Conservation (phyloP, 1,140 invertebrate species). For the Monomorium pharaonis region DNA sequence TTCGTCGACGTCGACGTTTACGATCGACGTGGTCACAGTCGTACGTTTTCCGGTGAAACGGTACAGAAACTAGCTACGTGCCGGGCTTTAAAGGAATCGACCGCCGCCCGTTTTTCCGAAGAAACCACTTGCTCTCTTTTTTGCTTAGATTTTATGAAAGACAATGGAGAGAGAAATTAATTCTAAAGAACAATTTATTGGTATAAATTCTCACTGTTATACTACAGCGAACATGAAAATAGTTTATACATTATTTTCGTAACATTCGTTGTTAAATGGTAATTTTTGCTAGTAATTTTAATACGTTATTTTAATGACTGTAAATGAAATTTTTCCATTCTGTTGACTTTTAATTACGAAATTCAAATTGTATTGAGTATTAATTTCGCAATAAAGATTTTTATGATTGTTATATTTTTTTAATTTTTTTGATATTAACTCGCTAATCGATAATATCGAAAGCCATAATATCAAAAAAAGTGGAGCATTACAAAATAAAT, state of each 20-base stretch:
- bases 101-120: background rate
- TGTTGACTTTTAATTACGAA: slow-evolving; percentile 8
- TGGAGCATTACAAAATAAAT: background rate
- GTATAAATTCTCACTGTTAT: background rate
- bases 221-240: background rate
- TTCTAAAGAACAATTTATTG: background rate
- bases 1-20: slow-evolving; percentile 56
- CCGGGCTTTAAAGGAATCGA: slow-evolving; percentile 2
- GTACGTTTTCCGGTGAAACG: slow-evolving; percentile 58
- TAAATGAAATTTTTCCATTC: background rate
- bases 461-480: slow-evolving; percentile 7
- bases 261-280: background rate
- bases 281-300: slow-evolving; percentile 9
- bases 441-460: background rate
- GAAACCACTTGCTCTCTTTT: slow-evolving; percentile 12
- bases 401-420: slow-evolving; percentile 11
- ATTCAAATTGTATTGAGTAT: slow-evolving; percentile 9
- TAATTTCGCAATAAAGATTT: background rate
- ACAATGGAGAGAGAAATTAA: background rate
- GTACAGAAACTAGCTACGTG: slow-evolving; percentile 26
- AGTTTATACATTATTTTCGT: background rate
- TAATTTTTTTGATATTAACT: background rate
- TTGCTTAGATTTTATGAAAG: background rate
- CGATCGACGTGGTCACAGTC: slow-evolving; percentile 53
- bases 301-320: slow-evolving; percentile 8